Evolutionary conservation across 2,113 vertebrate species (phyloP).

Genomic region (Calypte anna): DNA sequence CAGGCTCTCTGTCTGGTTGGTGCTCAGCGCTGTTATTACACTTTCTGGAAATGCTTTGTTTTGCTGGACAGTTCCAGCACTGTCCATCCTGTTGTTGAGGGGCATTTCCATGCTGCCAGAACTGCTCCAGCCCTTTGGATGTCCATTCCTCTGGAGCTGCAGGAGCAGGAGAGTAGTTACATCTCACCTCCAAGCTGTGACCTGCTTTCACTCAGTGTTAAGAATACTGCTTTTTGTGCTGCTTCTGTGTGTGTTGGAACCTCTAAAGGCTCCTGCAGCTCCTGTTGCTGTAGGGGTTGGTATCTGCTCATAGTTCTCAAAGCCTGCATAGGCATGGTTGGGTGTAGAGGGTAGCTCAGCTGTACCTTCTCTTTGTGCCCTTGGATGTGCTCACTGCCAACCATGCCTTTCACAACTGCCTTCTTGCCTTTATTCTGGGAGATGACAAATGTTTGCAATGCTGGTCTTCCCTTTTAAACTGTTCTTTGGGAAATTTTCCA

Average conservation of each 20-base stretch:
- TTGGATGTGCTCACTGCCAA: background rate
- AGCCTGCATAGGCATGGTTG: background rate
- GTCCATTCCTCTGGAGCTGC: background rate
- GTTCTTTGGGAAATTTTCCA: background rate
- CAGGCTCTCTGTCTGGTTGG: background rate
- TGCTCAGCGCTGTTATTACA: background rate
- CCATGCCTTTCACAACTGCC: background rate
- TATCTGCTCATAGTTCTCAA: background rate
- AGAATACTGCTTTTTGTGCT: background rate
- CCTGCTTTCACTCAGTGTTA: background rate
- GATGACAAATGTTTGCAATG: background rate
- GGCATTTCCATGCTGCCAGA: background rate
- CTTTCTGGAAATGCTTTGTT: background rate
- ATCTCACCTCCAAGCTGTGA: background rate
- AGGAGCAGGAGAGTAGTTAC: background rate
- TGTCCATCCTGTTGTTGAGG: too few species aligned
- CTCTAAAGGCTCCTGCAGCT: background rate
- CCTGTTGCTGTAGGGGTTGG: background rate
- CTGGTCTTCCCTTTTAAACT: background rate
- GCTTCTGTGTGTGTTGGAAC: background rate
- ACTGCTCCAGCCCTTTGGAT: rapidly evolving
- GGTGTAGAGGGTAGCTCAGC: background rate
- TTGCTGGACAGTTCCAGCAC: conserved; percentile 41
- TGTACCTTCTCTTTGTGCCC: background rate
- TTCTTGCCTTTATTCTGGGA: background rate